Conservation (phyloP, 1,140 invertebrate species). For the Anadara kagoshimensis region DNA sequence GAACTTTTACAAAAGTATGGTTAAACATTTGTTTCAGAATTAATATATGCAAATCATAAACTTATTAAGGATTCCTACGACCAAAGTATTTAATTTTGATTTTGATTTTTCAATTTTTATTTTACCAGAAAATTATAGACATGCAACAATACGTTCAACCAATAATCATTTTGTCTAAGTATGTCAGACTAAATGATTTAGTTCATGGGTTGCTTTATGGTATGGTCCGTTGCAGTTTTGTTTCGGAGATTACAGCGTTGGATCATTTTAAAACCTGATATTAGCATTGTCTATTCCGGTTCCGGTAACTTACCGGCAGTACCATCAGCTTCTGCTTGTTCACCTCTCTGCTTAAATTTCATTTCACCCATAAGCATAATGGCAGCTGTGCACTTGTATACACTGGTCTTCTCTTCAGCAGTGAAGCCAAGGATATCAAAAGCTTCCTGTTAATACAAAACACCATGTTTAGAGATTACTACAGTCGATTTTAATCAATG, state of each 20-base stretch:
- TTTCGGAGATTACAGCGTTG: background rate
- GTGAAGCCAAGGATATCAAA: slow-evolving; percentile 99
- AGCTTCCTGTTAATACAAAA: slow-evolving; percentile 87
- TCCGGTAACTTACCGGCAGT: slow-evolving; percentile 77
- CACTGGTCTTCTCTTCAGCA: slow-evolving; percentile 94
- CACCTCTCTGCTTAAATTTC: slow-evolving; percentile 99
- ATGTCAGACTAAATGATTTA: background rate
- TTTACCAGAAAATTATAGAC: background rate
- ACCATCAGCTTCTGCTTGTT: slow-evolving; percentile 99
- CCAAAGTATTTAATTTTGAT: too few species aligned
- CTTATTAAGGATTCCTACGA: too few species aligned
- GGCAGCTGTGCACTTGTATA: slow-evolving; percentile 97
- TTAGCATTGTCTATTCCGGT: background rate
- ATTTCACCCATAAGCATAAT: slow-evolving; percentile 99
- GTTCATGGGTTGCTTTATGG: background rate
- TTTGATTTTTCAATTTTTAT: too few species aligned
- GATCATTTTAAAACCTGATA: background rate
- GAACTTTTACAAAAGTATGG: too few species aligned
- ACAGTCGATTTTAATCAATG: too few species aligned
- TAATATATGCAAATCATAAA: background rate
- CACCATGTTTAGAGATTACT: too few species aligned
- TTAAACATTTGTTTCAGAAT: background rate
- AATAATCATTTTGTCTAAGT: too few species aligned
- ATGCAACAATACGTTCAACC: background rate
- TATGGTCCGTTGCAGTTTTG: too few species aligned